Conservation (phyloP, 2,888 invertebrate genomes). For the Troides helena region DNA sequence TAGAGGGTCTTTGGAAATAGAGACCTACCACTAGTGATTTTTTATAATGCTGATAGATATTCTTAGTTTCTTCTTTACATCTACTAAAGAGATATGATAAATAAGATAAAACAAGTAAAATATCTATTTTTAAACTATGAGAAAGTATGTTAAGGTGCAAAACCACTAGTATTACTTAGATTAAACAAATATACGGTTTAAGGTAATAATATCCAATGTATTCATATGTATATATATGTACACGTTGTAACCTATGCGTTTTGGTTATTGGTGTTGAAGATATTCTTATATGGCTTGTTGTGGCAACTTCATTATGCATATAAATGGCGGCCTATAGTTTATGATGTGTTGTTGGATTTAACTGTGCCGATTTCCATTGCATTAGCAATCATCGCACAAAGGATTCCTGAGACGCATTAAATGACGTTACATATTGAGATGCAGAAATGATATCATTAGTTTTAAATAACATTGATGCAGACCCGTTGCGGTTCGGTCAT, state of each 20-base stretch:
- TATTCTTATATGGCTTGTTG: not conserved
- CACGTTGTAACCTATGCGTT: not conserved
- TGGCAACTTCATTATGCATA: constrained; percentile 15
- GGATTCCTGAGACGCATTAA: constrained; percentile 28
- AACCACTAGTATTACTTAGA: too few relatives aligned
- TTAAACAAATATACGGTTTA: not conserved
- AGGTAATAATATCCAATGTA: not conserved
- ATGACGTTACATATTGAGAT: constrained; percentile 22
- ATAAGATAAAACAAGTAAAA: too few relatives aligned
- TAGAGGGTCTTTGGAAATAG: too few relatives aligned
- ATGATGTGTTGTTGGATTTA: constrained; percentile 26
- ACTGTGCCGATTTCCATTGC: constrained; percentile 20
- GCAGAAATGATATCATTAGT: constrained; percentile 40
- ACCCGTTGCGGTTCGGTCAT: constrained; percentile 11
- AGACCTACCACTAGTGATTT: too few relatives aligned
- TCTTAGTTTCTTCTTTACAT: too few relatives aligned
- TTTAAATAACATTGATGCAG: constrained; percentile 38
- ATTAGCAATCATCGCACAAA: constrained; percentile 21
- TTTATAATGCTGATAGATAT: too few relatives aligned
- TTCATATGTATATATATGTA: not conserved
- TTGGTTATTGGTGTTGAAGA: not conserved
- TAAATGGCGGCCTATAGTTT: constrained; percentile 10
- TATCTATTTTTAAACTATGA: too few relatives aligned
- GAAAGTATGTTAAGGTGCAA: too few relatives aligned
- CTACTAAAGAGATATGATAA: too few relatives aligned